Conservation (phyloP, 37 sponge, comb jelly and placozoan species). For the Cliona cf. orientalis region DNA sequence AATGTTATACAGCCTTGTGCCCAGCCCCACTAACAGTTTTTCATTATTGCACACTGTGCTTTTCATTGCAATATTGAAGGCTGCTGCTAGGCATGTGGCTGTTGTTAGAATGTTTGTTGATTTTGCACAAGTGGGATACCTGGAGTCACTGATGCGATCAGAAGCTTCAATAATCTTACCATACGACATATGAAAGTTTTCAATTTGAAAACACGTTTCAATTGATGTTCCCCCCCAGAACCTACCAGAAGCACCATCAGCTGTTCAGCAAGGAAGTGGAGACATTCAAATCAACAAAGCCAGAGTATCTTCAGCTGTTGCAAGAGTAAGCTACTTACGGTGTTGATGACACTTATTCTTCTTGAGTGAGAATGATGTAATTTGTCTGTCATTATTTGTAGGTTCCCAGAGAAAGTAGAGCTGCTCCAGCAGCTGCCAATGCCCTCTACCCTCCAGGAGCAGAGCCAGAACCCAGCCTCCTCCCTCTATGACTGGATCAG, state of each 20-base stretch:
- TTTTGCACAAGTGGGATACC: no score
- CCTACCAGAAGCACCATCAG: slow-evolving; percentile 44
- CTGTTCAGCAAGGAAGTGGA: slow-evolving; percentile 23
- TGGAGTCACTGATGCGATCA: no score
- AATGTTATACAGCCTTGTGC: no score
- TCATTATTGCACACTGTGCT: no score
- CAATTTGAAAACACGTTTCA: neutral
- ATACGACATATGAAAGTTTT: no score
- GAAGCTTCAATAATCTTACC: no score
- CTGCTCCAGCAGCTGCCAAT: slow-evolving; percentile 36
- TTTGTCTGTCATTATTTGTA: neutral
- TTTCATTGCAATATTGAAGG: neutral
- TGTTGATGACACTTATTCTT: neutral
- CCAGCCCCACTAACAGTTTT: no score
- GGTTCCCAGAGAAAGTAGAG: slow-evolving; percentile 40
- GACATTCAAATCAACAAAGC: slow-evolving; percentile 2
- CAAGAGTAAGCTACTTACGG: slow-evolving; percentile 6
- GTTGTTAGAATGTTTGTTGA: no score
- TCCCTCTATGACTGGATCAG: slow-evolving; percentile 68
- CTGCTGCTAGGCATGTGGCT: slow-evolving; percentile 4
- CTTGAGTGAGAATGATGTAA: neutral
- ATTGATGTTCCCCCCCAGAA: slow-evolving; percentile 1
- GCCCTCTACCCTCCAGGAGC: slow-evolving; percentile 1
- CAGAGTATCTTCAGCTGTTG: slow-evolving; percentile 9
- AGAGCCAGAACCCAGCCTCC: neutral